phyloP scores from a whole-genome alignment of 2,888 invertebrate species.

The Liodrosophila aerea region DNA sequence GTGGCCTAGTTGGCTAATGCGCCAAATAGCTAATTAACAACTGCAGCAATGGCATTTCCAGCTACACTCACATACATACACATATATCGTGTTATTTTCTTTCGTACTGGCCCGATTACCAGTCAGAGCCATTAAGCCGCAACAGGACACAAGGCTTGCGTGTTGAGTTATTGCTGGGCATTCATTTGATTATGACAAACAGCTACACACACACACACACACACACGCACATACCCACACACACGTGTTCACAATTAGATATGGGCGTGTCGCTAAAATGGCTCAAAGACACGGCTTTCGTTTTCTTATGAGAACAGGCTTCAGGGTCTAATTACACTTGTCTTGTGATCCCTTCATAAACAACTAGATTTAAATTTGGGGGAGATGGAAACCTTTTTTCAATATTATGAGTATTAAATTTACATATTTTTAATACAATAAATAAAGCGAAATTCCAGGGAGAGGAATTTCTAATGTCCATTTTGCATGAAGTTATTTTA shows the following conservation, averaged over 20 bases:
- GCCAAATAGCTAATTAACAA: slow-evolving; percentile 70
- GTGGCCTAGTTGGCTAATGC: slow-evolving; percentile 62
- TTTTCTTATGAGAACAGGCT: too few species aligned
- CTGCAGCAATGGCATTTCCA: slow-evolving; percentile 58
- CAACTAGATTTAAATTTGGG: too few species aligned
- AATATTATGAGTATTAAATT: too few species aligned
- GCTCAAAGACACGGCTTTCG: slow-evolving; percentile 42
- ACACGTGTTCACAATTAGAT: slow-evolving; percentile 56
- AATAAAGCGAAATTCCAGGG: too few species aligned
- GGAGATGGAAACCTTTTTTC: too few species aligned
- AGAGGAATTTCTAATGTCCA: too few species aligned
- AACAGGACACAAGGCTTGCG: slow-evolving; percentile 56
- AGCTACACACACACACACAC: slow-evolving; percentile 22
- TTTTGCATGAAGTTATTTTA: too few species aligned
- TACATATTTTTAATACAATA: too few species aligned
- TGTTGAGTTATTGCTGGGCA: slow-evolving; percentile 64
- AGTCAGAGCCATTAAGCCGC: slow-evolving; percentile 54
- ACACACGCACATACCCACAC: slow-evolving; percentile 18
- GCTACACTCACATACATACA: background rate
- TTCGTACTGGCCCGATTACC: slow-evolving; percentile 38
- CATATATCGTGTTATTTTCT: background rate
- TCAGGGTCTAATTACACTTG: too few species aligned
- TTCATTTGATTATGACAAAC: slow-evolving; percentile 73
- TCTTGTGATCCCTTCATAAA: too few species aligned
- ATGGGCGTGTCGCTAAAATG: slow-evolving; percentile 62